phyloP scores from a whole-genome alignment of 2,797 vertebrate genomes.

The Scyliorhinus canicula region DNA sequence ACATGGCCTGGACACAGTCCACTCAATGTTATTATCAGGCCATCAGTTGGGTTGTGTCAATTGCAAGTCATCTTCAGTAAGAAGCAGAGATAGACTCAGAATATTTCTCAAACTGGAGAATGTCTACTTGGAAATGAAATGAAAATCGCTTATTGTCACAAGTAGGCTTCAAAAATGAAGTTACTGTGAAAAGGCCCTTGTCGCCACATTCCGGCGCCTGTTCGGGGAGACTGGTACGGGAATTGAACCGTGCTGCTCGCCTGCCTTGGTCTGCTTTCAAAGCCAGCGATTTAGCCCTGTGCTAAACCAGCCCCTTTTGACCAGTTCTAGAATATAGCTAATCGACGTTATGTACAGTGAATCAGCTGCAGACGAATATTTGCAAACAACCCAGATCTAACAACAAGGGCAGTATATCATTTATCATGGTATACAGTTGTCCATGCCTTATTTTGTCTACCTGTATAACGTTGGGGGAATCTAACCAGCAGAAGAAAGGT shows the following conservation, averaged over 20 bases:
- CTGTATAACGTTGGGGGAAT: not conserved
- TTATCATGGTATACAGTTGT: too few species aligned
- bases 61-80: not conserved
- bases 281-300: too few species aligned
- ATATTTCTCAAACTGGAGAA: not conserved
- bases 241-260: too few species aligned
- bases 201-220: too few species aligned
- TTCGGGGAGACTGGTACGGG: too few species aligned
- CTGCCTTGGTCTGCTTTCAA: too few species aligned
- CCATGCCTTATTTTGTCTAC: not conserved
- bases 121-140: too few species aligned
- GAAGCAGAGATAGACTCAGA: not conserved
- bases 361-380: not conserved
- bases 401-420: not conserved
- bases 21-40: not conserved
- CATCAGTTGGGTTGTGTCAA: not conserved
- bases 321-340: too few species aligned
- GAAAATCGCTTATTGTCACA: too few species aligned
- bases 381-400: not conserved
- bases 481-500: not conserved
- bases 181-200: too few species aligned
- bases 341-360: not conserved
- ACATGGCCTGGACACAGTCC: not conserved
- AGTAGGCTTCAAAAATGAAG: too few species aligned
- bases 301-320: too few species aligned